These are phyloP conservation scores for Corydoras maculifer DNA, from an alignment of 2,113 vertebrate genomes.

Conservation along the genomic window DNA sequence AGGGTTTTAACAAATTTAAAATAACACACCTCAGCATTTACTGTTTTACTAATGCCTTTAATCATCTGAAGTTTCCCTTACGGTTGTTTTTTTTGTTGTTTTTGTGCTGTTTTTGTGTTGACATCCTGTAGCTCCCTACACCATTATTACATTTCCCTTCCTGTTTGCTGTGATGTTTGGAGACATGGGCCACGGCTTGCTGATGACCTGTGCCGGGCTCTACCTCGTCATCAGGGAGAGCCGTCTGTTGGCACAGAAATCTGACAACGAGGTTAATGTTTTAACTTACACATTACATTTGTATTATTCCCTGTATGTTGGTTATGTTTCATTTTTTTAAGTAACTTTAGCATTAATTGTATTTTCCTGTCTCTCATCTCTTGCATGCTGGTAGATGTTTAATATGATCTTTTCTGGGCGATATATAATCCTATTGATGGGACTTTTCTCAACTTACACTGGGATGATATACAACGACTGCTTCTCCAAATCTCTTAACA, in stretches of 20 bases:
- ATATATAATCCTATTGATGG: slow-evolving; percentile 96
- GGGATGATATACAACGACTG: slow-evolving; percentile 98
- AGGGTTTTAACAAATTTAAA: no score
- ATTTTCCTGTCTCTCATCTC: neutral
- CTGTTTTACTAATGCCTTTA: no score
- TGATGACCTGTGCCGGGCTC: slow-evolving; percentile 86
- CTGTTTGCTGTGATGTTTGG: slow-evolving; percentile 99
- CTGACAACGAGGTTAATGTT: slow-evolving; percentile 83
- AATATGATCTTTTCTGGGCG: slow-evolving; percentile 90
- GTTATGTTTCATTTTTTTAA: neutral
- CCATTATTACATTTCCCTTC: slow-evolving; percentile 96
- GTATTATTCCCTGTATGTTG: neutral
- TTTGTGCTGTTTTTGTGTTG: slow-evolving; percentile 3
- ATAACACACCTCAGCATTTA: no score
- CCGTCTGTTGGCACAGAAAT: slow-evolving; percentile 86
- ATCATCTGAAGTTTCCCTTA: no score
- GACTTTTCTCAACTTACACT: slow-evolving; percentile 89
- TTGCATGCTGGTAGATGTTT: slow-evolving; percentile 75
- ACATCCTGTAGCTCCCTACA: slow-evolving; percentile 78
- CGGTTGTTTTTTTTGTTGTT: neutral
- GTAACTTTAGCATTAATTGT: neutral
- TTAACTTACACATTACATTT: no score
- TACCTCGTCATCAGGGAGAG: slow-evolving; percentile 92
- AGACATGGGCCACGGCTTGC: slow-evolving; percentile 86
- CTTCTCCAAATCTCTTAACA: slow-evolving; percentile 94